Evolutionary conservation across 1,140 invertebrate species (phyloP), one percentile per base, ranked within the genome.

Genomic region (Papilio polyxenes): DNA sequence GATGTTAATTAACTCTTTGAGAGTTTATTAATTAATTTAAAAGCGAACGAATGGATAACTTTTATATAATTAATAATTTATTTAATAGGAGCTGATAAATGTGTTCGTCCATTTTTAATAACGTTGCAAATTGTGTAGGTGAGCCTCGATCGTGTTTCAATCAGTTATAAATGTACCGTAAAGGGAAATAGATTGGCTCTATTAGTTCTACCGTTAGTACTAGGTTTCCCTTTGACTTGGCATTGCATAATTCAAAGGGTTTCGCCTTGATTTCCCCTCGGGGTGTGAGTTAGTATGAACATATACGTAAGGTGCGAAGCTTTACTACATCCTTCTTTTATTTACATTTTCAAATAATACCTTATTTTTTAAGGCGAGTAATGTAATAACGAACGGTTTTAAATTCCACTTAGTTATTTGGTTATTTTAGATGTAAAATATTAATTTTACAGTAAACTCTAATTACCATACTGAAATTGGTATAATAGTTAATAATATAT

Each of bases 201-300:
- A 90, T 90, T 90, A 89, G 86, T 86, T 86, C 82, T 83, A 85
- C 82, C 83, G 86, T 86, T 85, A 87, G 85, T 85, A 84, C 81
- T 85, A 85, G 83, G 85, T 84, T 87, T 88, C 85, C 90, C 87
- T 90, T 90, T 90, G 89, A 91, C 82, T 83, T 87, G 83, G 85
- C 82, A 84, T 83, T 86, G 89, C 85, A 89, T 89, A 89, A 90
- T 89, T 89, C 86, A 89, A 89, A 90, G 86, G 84, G 83, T 86
- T 89, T 86, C 85, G 65, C 81, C 85, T 85, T 84, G 83, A 86
- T 87, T 87, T 87, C 84, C 88, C 85, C 84, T 83, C 80, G 84
- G 87, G 82, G 83, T 82, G 83, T 85, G 77, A 88, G 84, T 88
- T 89, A 86, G 84, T 84, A 89, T 83, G 85, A 85, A 82, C 85